phyloP scores from a whole-genome alignment of 30 jellyfish, hydroid and myxozoan genomes.

The Aurelia coerulea region DNA sequence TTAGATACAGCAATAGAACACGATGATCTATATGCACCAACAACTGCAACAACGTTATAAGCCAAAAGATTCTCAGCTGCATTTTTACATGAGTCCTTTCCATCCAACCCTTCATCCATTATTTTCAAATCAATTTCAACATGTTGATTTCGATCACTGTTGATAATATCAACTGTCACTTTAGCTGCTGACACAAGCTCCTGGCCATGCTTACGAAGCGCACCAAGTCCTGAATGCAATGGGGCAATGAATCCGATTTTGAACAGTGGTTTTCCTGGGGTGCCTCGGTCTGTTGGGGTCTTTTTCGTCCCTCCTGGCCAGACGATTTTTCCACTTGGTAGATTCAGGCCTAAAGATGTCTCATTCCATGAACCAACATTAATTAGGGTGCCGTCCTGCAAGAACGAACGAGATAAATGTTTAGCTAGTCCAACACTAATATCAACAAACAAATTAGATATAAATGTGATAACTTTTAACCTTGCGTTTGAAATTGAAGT shows the following conservation, averaged over 20 bases:
- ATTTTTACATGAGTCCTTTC: slow-evolving; percentile 64
- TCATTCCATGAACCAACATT: slow-evolving; percentile 94
- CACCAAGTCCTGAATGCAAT: slow-evolving; percentile 84
- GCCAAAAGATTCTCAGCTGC: slow-evolving; percentile 77
- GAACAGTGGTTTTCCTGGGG: slow-evolving; percentile 96
- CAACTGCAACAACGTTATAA: slow-evolving; percentile 79
- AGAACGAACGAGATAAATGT: not conserved
- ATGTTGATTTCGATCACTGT: slow-evolving; percentile 69
- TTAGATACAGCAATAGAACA: slow-evolving; percentile 86
- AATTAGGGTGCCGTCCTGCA: slow-evolving; percentile 23
- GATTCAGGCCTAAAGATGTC: slow-evolving; percentile 57
- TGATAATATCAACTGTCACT: slow-evolving; percentile 93
- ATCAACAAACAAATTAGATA: no score
- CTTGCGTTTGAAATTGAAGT: no score
- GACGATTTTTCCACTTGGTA: slow-evolving; percentile 73
- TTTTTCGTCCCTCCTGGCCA: slow-evolving; percentile 98
- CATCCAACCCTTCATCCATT: slow-evolving; percentile 95
- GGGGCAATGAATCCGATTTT: slow-evolving; percentile 96
- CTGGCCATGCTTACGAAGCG: slow-evolving; percentile 74
- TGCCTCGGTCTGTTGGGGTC: slow-evolving; percentile 95
- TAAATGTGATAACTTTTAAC: no score
- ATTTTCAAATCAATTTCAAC: slow-evolving; percentile 83
- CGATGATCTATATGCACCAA: slow-evolving; percentile 95
- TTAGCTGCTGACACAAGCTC: slow-evolving; percentile 96
- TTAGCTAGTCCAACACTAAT: no score